Percentiles rank a stretch among this genome's conserved stretches.
Evolutionary conservation across 2,888 invertebrate genomes (phyloP).

Genomic region (Eupsilia transversa): DNA sequence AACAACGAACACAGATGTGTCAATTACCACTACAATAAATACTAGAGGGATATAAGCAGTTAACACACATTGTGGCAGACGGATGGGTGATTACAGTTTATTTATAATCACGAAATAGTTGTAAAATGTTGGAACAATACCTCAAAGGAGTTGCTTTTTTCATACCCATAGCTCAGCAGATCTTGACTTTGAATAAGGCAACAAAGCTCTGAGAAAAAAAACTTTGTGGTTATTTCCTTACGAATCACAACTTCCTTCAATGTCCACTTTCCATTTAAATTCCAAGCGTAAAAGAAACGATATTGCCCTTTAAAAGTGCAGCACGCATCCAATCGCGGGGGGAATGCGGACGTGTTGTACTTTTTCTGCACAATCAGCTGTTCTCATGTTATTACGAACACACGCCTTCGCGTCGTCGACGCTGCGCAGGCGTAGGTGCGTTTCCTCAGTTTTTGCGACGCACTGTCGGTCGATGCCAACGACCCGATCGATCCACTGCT

Average conservation of each 20-base stretch:
- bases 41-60: background rate
- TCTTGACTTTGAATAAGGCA: background rate
- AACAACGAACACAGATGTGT: background rate
- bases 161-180: background rate
- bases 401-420: constrained; percentile 24
- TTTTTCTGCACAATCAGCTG: constrained; percentile 58
- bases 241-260: background rate
- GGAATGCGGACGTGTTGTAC: constrained; percentile 62
- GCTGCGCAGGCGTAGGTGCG: constrained; percentile 46
- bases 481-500: constrained; percentile 42
- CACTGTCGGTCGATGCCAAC: constrained; percentile 45
- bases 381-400: constrained; percentile 56
- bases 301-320: constrained; percentile 40
- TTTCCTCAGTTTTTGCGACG: constrained; percentile 60
- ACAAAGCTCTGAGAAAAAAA: background rate
- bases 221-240: background rate
- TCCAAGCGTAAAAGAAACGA: constrained; percentile 13
- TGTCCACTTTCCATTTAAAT: constrained; percentile 31
- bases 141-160: background rate
- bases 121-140: background rate
- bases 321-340: constrained; percentile 42
- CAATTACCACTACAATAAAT: constrained; percentile 5
- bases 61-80: background rate
- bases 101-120: constrained; percentile 1
- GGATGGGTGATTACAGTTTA: constrained; percentile 9